Evolutionary conservation across 2,888 invertebrate species (phyloP), one percentile per base, ranked within the genome.

Genomic region (Clivina fossor): DNA sequence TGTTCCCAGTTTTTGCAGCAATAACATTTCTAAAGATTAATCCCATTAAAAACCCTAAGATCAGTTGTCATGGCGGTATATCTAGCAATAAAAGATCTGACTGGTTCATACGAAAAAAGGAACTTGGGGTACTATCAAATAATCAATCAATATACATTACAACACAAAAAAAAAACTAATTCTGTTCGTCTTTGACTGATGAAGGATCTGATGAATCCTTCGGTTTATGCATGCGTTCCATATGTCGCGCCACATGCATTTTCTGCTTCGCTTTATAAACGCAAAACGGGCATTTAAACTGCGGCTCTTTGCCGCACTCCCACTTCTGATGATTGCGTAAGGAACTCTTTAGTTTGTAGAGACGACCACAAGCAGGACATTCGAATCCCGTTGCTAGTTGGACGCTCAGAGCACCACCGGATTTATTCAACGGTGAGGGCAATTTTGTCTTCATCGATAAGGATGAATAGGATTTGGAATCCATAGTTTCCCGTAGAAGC

Each of bases 281-380:
- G 75, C 90, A 90, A 75, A 85, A 87, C 16, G 86, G 85, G 72
- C 90, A 90, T 69, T 85, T 85, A 73, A 88, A 89, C 73, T 88
- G 88, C 15, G 88, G 89, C 73, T 89, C 88, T 72, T 89, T 89
- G 68, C 88, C 88, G 74, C 88, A 89, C 74, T 89, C 89, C 88
- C 88, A 89, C 73, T 88, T 88, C 78, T 88, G 87, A 71, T 89
- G 89, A 73, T 89, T 88, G 59, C 88, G 80, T 66, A 89, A 76
- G 58, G 90, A 90, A 64, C 90, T 90, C 76, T 91, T 91, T 64
- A 91, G 80, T 73, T 91, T 91, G 77, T 92, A 92, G 61, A 88
- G 84, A 63, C 91, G 81, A 59, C 89, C 90, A 75, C 92, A 92
- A 67, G 88, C 88, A 51, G 86, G 83, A 74, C 90, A 90, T 57